phyloP scores from a whole-genome alignment of 2,113 vertebrate genomes.

The Eolophus roseicapilla region DNA sequence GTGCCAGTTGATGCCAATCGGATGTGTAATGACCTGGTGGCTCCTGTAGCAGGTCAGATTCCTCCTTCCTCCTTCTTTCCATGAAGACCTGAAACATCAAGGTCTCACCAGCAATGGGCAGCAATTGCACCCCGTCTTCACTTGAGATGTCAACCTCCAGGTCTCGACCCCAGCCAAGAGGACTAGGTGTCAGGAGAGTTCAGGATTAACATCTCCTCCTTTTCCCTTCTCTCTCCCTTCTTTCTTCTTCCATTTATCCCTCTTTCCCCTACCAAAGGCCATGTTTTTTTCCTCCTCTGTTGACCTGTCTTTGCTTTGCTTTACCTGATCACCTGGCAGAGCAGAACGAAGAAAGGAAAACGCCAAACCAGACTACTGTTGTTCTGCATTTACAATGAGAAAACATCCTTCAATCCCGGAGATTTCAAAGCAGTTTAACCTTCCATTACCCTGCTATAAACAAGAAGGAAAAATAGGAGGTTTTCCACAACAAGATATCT shows the following conservation, averaged over 20 bases:
- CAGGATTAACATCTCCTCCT: background rate
- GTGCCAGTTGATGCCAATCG: accelerated
- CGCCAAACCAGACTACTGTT: background rate
- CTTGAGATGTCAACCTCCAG: background rate
- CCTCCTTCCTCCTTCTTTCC: background rate
- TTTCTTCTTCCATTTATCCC: background rate
- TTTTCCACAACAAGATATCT: background rate
- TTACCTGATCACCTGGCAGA: background rate
- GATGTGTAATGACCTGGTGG: background rate
- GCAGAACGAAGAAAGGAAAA: background rate
- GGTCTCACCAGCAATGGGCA: background rate
- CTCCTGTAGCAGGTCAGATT: background rate
- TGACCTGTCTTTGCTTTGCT: background rate
- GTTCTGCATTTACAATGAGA: background rate
- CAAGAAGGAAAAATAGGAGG: background rate
- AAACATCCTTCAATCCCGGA: background rate
- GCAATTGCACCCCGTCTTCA: background rate
- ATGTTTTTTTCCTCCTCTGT: background rate
- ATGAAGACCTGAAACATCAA: background rate
- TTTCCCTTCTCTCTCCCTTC: background rate
- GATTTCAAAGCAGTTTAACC: background rate
- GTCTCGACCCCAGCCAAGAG: background rate
- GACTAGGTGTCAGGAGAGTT: background rate
- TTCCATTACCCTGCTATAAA: background rate
- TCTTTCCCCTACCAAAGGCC: background rate